A percentile compares a stretch with the other conserved stretches of the same genome.
Conservation (phyloP, 1,140 invertebrate species). For the Sycobia sp. region DNA sequence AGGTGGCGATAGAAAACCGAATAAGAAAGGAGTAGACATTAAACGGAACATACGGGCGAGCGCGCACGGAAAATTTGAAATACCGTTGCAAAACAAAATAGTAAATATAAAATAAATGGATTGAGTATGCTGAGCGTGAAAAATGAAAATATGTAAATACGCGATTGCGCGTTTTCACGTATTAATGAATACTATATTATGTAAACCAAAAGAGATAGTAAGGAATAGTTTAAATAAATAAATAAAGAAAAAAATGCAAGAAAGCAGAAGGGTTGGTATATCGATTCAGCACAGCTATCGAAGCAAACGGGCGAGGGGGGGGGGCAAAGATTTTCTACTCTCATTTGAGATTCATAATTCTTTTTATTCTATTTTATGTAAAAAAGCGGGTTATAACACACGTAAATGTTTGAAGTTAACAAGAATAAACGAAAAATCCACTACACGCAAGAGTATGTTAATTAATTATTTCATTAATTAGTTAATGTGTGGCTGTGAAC, state of each 20-base stretch:
- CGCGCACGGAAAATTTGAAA: slow-evolving; percentile 16
- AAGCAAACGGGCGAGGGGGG: neutral
- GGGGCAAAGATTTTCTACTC: slow-evolving; percentile 23
- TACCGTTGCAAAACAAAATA: slow-evolving; percentile 22
- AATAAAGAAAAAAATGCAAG: neutral
- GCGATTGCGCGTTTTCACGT: slow-evolving; percentile 10
- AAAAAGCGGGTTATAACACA: slow-evolving; percentile 1
- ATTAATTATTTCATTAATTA: slow-evolving; percentile 43
- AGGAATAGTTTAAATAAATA: slow-evolving; percentile 16
- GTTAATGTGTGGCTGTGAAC: slow-evolving; percentile 62
- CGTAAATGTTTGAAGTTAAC: slow-evolving; percentile 9
- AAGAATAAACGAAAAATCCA: slow-evolving; percentile 33
- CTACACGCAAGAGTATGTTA: slow-evolving; percentile 43
- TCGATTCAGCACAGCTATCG: slow-evolving; percentile 6
- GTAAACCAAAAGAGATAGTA: slow-evolving; percentile 25
- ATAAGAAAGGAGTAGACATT: slow-evolving; percentile 4
- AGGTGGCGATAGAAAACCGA: slow-evolving; percentile 15
- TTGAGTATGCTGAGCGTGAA: slow-evolving; percentile 5
- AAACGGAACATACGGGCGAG: slow-evolving; percentile 3
- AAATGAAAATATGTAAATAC: slow-evolving; percentile 1
- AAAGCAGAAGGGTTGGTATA: neutral
- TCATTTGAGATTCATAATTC: slow-evolving; percentile 12
- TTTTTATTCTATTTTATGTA: slow-evolving; percentile 19
- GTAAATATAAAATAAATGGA: too few species aligned
- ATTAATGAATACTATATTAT: slow-evolving; percentile 22